Percentiles rank a stretch among this genome's conserved stretches.
Conservation (phyloP, 2,797 vertebrate genomes). For the Merluccius polli region DNA sequence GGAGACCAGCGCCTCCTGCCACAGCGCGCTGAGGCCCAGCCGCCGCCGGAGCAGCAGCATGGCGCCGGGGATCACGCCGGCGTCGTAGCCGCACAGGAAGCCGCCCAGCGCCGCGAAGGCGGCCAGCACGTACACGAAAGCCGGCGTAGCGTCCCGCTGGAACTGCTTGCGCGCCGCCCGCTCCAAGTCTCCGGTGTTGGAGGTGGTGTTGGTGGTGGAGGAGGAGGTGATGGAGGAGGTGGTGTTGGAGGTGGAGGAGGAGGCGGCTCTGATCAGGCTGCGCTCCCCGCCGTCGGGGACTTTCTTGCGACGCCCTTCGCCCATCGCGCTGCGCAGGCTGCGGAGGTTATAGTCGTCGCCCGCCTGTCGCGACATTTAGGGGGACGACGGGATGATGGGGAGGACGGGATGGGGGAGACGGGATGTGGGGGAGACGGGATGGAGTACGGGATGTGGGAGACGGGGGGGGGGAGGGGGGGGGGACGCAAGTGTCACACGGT, state of each 20-base stretch:
- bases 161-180: conserved; percentile 92
- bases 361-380: conserved; percentile 95
- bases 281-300: conserved; percentile 76
- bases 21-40: conserved; percentile 84
- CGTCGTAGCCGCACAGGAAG: conserved; percentile 96
- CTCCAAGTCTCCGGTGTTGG: conserved; percentile 82
- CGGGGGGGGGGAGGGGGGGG: conserved; percentile 55
- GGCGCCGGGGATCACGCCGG: conserved; percentile 94
- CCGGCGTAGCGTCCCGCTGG: conserved; percentile 88
- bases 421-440: too few relatives aligned
- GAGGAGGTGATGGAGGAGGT: neutral
- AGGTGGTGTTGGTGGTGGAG: conserved; percentile 7
- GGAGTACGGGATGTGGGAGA: too few relatives aligned
- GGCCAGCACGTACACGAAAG: conserved; percentile 87
- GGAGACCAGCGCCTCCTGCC: conserved; percentile 95
- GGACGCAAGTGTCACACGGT: conserved; percentile 16
- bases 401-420: too few relatives aligned
- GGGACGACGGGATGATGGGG: too few relatives aligned
- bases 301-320: conserved; percentile 86
- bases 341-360: conserved; percentile 92
- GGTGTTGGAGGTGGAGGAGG: conserved; percentile 64
- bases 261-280: conserved; percentile 79
- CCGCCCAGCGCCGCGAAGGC: conserved; percentile 92
- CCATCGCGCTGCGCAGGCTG: conserved; percentile 91
- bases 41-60: conserved; percentile 90